Evolutionary conservation across 2,888 invertebrate genomes (phyloP).

Genomic region (Sminthurinus aureus): DNA sequence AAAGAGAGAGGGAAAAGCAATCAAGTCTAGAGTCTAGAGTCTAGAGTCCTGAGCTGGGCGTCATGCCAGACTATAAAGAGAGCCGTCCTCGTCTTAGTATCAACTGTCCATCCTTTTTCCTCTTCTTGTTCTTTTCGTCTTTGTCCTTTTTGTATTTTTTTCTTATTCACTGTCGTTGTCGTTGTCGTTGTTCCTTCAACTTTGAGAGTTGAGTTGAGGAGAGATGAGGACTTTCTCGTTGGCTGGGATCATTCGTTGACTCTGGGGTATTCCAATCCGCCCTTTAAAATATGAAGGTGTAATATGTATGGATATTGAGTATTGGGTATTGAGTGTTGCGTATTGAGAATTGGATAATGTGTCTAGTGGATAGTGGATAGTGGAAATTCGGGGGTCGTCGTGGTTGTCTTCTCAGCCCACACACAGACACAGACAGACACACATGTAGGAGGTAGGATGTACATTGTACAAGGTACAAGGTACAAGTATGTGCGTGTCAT

Average conservation of each 20-base stretch:
- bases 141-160: too few relatives aligned
- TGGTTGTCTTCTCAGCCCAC: too few relatives aligned
- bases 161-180: too few relatives aligned
- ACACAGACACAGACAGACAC: too few relatives aligned
- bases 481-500: background rate
- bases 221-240: too few relatives aligned
- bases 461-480: background rate
- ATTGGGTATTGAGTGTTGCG: too few relatives aligned
- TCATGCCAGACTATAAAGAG: constrained; percentile 35
- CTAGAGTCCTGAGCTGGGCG: background rate
- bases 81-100: constrained; percentile 10
- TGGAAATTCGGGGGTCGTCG: too few relatives aligned
- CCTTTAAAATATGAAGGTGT: background rate
- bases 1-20: constrained; percentile 17
- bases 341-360: too few relatives aligned
- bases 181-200: too few relatives aligned
- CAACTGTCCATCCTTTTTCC: constrained; percentile 24
- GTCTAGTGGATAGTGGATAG: too few relatives aligned
- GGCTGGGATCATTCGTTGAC: background rate
- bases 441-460: too few relatives aligned
- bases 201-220: too few relatives aligned
- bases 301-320: background rate
- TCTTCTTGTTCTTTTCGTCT: background rate
- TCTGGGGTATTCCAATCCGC: background rate
- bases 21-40: background rate